Conservation (phyloP, 2,113 vertebrate species). For the Bambusicola thoracicus region DNA sequence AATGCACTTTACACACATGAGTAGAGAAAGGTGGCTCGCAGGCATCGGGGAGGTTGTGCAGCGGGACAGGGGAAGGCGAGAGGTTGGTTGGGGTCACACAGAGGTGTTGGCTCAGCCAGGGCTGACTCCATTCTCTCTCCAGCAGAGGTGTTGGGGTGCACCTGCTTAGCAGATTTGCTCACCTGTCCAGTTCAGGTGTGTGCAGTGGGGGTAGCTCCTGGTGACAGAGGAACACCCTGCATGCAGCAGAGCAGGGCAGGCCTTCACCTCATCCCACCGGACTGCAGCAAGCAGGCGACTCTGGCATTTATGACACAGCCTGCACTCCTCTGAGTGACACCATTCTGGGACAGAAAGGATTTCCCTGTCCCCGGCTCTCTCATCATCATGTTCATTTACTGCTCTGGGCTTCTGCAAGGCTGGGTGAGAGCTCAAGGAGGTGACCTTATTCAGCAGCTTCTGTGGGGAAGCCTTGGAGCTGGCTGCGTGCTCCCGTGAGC, state of each 20-base stretch:
- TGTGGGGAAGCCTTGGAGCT: not conserved
- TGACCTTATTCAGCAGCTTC: not conserved
- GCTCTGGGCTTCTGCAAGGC: not conserved
- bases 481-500: slow-evolving; percentile 31
- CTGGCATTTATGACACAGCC: slow-evolving; percentile 15
- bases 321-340: not conserved
- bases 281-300: slow-evolving; percentile 1
- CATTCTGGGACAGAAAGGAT: slow-evolving; percentile 25
- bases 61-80: accelerated
- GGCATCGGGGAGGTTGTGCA: accelerated
- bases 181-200: not conserved
- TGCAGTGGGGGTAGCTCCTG: not conserved
- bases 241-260: slow-evolving; percentile 42
- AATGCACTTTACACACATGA: not conserved
- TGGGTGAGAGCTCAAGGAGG: not conserved
- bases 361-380: slow-evolving; percentile 2
- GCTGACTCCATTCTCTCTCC: not conserved
- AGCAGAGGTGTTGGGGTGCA: not conserved
- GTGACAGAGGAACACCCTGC: not conserved
- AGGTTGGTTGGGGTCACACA: not conserved
- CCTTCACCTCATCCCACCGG: not conserved
- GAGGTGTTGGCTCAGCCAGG: not conserved
- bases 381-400: not conserved
- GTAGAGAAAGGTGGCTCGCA: too few relatives aligned
- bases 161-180: not conserved